Base-by-base conservation (phyloP, 2,113 vertebrate species). In the Tragulus kanchil region DNA sequence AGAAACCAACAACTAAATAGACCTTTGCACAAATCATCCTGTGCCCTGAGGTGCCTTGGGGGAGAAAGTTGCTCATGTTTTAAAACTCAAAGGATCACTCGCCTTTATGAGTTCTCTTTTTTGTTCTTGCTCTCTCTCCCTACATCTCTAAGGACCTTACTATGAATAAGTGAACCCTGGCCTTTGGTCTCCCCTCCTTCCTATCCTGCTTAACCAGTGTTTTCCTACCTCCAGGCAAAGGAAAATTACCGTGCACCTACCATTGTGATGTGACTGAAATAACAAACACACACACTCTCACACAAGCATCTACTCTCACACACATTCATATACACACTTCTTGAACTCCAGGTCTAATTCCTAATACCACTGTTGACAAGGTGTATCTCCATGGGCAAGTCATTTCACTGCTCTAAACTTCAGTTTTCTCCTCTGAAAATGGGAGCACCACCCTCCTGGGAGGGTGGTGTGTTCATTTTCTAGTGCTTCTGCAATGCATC, bases 1-100 rank as follows among this genome's bases (percentile, higher is more conserved):
- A 95, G 93, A 89, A 98, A 93, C 78, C 89, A 96, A 95, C 93
- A 94, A 85, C 93, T 87, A 97, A 95, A 96, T 61, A 97, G 92
- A 95, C 85, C 92, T 95, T 85, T 6, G 3, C 85, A 96, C 88
- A n/a, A 75, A 97, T 94, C 42, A 23, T 69, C 81, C 65, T 21
- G 0, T 58, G 5, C 92, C 84, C 52, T 0, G 42, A 85, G 65
- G 86, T 84, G 36, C 75, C 90, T 94, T 54, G 5, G 6, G 26
- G n/a, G 91, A 93, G 52, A 93, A 61, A 73, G 82, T 36, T 92
- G 73, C 90, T 96, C 61, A 61, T 26, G 19, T 96, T 96, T 96
- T 67, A 81, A 88, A 97, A 79, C 85, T 83, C 71, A 86, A 58
- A 94, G 10, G 21, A 90, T 94, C 56, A 3, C 89, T 96, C 58